These are phyloP conservation scores for Mico argentatus DNA, from an alignment of 2,797 vertebrate species.

Conservation along the genomic window DNA sequence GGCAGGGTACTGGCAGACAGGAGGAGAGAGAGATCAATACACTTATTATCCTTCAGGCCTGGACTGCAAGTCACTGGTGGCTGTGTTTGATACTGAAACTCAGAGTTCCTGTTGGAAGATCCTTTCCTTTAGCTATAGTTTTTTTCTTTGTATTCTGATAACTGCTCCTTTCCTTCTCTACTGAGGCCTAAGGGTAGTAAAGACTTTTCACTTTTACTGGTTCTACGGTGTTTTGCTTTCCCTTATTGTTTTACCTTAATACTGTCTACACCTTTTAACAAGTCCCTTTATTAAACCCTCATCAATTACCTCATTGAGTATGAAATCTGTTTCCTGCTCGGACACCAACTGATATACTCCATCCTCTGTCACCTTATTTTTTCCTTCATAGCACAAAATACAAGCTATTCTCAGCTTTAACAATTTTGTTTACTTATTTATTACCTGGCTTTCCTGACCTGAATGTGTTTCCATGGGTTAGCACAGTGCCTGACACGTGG, in stretches of 20 bases:
- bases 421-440: background rate
- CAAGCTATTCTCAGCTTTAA: background rate
- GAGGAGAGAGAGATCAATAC: background rate
- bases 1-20: background rate
- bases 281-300: background rate
- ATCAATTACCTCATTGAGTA: background rate
- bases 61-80: background rate
- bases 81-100: slow-evolving; percentile 4
- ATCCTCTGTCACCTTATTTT: background rate
- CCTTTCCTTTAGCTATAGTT: background rate
- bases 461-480: slow-evolving; percentile 12
- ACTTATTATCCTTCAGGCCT: background rate
- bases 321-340: background rate
- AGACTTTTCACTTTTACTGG: background rate
- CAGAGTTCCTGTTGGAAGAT: background rate
- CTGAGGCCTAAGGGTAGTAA: background rate
- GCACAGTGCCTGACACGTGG: background rate
- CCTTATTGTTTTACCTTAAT: background rate
- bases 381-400: background rate
- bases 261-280: background rate
- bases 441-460: background rate
- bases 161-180: background rate
- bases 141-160: background rate
- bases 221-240: background rate
- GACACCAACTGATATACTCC: background rate